phyloP scores from a whole-genome alignment of 2,113 vertebrate genomes.

The Acrocephalus arundinaceus region DNA sequence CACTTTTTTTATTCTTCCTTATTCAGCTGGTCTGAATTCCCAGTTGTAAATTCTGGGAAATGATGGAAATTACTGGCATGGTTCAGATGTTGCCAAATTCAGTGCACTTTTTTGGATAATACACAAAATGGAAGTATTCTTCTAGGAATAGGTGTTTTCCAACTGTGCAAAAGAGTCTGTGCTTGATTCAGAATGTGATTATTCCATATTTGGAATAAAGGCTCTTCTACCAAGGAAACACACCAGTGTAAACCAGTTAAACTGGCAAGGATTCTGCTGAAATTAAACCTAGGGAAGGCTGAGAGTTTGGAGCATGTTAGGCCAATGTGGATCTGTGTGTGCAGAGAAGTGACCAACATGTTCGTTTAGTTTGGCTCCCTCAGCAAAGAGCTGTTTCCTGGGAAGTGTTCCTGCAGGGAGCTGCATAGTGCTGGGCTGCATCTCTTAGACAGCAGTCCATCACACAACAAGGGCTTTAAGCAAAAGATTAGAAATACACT shows the following conservation, averaged over 20 bases:
- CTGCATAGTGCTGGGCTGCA: background rate
- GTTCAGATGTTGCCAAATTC: background rate
- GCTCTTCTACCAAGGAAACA: background rate
- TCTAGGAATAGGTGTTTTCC: constrained; percentile 19
- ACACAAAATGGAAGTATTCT: background rate
- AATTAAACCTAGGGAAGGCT: background rate
- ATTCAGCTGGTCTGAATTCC: constrained; percentile 22
- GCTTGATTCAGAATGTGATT: background rate
- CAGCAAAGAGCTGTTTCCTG: background rate
- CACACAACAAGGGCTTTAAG: fast-evolving
- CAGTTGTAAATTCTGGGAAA: constrained; percentile 8
- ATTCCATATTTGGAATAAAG: background rate
- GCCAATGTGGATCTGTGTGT: fast-evolving
- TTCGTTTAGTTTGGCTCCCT: background rate
- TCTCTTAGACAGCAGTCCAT: background rate
- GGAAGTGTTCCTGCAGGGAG: background rate
- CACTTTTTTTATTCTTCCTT: background rate
- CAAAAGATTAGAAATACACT: background rate
- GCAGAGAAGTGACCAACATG: background rate
- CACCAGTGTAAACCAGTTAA: background rate
- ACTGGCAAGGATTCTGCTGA: background rate
- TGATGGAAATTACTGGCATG: background rate
- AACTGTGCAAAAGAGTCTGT: background rate
- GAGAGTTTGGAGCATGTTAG: background rate
- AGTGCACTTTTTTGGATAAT: background rate